These are phyloP conservation scores for Enteromius thamalakanensis DNA, from an alignment of 2,797 vertebrate species.

Conservation along the genomic window DNA sequence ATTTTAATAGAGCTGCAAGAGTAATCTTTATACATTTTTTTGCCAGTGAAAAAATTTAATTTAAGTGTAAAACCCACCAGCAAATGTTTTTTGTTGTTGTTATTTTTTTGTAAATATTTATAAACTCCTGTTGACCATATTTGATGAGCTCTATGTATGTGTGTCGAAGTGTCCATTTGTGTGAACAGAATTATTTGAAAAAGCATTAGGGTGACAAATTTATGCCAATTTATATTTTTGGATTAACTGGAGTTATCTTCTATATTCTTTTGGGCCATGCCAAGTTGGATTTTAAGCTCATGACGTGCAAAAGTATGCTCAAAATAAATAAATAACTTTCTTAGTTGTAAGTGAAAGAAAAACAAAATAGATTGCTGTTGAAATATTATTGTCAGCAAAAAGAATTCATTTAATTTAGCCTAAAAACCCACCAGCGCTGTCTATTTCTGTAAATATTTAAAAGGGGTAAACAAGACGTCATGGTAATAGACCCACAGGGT, in stretches of 20 bases:
- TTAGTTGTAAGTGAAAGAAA: not conserved
- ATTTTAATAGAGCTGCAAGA: too few relatives aligned
- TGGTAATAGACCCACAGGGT: slow-evolving; percentile 35
- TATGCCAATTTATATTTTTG: too few relatives aligned
- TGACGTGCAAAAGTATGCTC: not conserved
- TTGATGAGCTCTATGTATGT: not conserved
- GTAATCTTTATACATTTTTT: too few relatives aligned
- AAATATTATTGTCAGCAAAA: not conserved
- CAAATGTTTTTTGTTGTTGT: too few relatives aligned
- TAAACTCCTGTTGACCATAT: not conserved
- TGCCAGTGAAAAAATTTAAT: too few relatives aligned
- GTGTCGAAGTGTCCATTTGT: not conserved
- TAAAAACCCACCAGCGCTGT: slow-evolving; percentile 11
- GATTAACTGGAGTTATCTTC: too few relatives aligned
- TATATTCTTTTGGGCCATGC: not conserved
- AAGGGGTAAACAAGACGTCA: slow-evolving; percentile 29
- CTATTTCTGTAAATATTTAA: slow-evolving; percentile 33
- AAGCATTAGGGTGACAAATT: too few relatives aligned
- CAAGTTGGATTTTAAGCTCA: not conserved
- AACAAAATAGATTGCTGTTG: not conserved
- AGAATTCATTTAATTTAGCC: not conserved
- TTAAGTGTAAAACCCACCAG: too few relatives aligned
- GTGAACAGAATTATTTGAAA: not conserved
- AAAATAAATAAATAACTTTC: not conserved
- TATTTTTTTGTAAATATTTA: not conserved